Conservation (phyloP, 2,797 vertebrate species). For the Sphaeramia orbicularis region DNA sequence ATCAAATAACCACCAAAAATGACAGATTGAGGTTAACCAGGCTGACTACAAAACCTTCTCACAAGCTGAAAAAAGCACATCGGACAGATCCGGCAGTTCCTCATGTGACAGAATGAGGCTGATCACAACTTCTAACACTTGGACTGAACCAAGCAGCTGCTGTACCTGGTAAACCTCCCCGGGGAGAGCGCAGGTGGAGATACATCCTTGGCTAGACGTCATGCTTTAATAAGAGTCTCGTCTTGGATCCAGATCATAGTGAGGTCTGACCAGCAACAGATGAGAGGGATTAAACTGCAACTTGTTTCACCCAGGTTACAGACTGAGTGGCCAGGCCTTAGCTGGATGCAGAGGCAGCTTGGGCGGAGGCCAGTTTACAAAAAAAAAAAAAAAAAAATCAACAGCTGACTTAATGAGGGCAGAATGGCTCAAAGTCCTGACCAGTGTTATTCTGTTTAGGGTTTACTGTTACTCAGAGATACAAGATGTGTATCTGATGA, state of each 20-base stretch:
- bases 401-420: slow-evolving; percentile 62
- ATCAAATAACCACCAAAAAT: slow-evolving; percentile 49
- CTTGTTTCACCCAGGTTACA: slow-evolving; percentile 83
- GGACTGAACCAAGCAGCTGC: slow-evolving; percentile 52
- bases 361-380: slow-evolving; percentile 34
- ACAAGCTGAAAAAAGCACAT: slow-evolving; percentile 34
- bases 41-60: slow-evolving; percentile 47
- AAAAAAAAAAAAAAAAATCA: slow-evolving; percentile 54
- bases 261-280: slow-evolving; percentile 78
- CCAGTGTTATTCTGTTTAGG: slow-evolving; percentile 35
- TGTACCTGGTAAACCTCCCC: slow-evolving; percentile 91
- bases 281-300: slow-evolving; percentile 68
- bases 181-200: slow-evolving; percentile 88
- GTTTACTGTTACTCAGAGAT: slow-evolving; percentile 41
- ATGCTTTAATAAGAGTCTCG: slow-evolving; percentile 80
- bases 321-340: slow-evolving; percentile 74
- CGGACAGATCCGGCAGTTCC: slow-evolving; percentile 21
- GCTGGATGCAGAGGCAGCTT: slow-evolving; percentile 49
- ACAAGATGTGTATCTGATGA: background rate
- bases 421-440: slow-evolving; percentile 56
- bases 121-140: slow-evolving; percentile 45
- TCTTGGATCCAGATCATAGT: slow-evolving; percentile 69
- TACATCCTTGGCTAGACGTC: slow-evolving; percentile 87
- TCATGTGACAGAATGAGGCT: slow-evolving; percentile 77
- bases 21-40: slow-evolving; percentile 72